These are phyloP conservation scores for Peromyscus maniculatus DNA, from an alignment of 2,113 vertebrate genomes.

Conservation along the genomic window DNA sequence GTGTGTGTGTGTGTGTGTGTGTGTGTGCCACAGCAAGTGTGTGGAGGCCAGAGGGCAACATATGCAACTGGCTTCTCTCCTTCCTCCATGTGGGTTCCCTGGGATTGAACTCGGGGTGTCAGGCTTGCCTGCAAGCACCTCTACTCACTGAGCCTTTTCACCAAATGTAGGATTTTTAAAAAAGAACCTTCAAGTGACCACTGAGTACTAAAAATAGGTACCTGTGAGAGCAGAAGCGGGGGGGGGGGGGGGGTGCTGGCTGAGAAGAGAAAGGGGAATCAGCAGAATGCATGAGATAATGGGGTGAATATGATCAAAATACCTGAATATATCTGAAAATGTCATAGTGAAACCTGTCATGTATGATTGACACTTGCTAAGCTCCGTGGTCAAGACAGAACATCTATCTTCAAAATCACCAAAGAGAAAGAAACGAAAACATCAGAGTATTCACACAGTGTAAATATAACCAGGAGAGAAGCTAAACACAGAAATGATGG, in stretches of 20 bases:
- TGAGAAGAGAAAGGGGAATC: neutral
- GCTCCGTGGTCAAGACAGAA: neutral
- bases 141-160: neutral
- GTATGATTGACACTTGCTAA: neutral
- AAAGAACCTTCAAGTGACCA: neutral
- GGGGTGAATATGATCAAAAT: neutral
- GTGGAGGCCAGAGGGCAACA: neutral
- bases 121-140: neutral
- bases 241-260: too few relatives aligned
- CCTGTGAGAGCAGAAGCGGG: neutral
- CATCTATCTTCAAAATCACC: slow-evolving; percentile 6
- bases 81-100: neutral
- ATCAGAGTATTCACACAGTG: neutral
- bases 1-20: too few relatives aligned
- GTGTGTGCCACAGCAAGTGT: neutral
- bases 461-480: neutral
- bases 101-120: neutral
- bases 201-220: slow-evolving; percentile 10
- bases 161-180: neutral
- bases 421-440: neutral
- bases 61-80: neutral
- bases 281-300: neutral
- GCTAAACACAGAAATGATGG: neutral
- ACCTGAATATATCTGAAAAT: neutral
- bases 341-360: neutral